phyloP scores from a whole-genome alignment of 2,888 invertebrate species.

The Machimus atricapillus region DNA sequence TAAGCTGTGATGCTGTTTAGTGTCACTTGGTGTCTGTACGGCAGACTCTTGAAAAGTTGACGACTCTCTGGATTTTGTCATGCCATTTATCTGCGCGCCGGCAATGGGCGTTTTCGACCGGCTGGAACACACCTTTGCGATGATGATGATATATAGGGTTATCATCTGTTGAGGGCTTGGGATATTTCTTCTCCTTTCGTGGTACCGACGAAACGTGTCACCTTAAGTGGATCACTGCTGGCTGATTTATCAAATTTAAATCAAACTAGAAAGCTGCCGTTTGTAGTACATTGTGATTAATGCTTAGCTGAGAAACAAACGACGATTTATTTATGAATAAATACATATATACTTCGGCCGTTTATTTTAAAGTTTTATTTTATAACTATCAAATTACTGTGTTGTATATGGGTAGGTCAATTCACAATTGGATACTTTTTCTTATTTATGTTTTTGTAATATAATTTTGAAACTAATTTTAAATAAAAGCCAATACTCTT shows the following conservation, averaged over 20 bases:
- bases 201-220: not conserved
- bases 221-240: not conserved
- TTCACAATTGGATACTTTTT: too few relatives aligned
- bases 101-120: not conserved
- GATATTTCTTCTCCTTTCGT: not conserved
- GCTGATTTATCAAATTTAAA: not conserved
- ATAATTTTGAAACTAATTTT: too few relatives aligned
- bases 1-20: not conserved
- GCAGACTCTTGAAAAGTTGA: not conserved
- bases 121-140: not conserved
- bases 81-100: not conserved
- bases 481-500: too few relatives aligned
- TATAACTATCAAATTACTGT: not conserved
- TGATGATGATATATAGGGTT: not conserved
- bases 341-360: not conserved
- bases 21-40: not conserved
- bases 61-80: not conserved
- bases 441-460: too few relatives aligned
- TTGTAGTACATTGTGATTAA: not conserved
- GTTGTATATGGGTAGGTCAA: not conserved
- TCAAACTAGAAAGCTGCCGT: not conserved
- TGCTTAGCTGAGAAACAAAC: not conserved
- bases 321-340: not conserved
- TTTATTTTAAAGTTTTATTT: not conserved
- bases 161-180: not conserved